Evolutionary conservation across 2,797 vertebrate species (phyloP).

Genomic region (Lophura swinhoii): DNA sequence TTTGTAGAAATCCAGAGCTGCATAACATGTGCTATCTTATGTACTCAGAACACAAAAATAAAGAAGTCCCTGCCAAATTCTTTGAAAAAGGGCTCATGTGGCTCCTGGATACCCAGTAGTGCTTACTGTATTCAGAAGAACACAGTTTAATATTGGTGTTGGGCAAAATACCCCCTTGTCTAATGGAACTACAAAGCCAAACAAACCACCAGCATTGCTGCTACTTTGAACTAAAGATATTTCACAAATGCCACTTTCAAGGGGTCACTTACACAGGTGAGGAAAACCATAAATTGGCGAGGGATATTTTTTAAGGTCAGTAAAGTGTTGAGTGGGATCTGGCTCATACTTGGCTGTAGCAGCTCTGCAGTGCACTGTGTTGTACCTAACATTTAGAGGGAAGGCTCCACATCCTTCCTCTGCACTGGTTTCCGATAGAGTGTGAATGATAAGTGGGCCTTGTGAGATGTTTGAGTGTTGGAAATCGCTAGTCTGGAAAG

Average conservation of each 20-base stretch:
- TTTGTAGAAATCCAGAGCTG: background rate
- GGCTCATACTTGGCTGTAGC: background rate
- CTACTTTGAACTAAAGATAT: background rate
- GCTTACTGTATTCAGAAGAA: background rate
- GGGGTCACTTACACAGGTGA: background rate
- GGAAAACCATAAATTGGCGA: background rate
- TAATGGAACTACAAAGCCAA: background rate
- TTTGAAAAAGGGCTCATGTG: rapidly evolving
- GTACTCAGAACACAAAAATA: background rate
- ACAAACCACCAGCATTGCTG: background rate
- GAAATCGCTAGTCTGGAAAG: constrained; percentile 33
- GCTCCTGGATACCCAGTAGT: background rate
- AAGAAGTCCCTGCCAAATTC: background rate
- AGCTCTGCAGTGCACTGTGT: background rate
- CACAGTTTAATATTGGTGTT: background rate
- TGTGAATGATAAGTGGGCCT: background rate
- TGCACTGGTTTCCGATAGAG: background rate
- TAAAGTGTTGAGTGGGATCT: background rate
- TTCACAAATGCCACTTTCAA: background rate
- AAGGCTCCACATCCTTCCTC: background rate
- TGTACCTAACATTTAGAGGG: background rate
- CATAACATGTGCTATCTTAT: background rate
- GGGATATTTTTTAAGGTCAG: background rate
- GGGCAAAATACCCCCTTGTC: background rate
- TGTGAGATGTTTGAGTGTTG: background rate